Base-by-base conservation (phyloP, 2,797 vertebrate species). In the Aulostomus chinensis region DNA sequence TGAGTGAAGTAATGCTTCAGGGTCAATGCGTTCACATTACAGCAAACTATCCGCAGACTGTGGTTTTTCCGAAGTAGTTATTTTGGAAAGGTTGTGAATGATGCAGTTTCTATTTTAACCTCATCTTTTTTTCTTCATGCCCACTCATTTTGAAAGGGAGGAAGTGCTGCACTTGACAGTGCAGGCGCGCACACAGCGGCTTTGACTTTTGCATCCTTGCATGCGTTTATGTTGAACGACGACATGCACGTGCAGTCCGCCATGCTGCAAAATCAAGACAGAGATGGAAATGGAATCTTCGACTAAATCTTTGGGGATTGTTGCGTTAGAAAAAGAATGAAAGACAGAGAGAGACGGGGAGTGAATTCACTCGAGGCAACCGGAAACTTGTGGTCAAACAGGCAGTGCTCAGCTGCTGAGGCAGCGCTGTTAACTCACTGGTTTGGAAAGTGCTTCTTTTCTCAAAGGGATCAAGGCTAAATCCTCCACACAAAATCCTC, bases 141-240 rank as follows among this genome's bases (percentile, higher is more conserved):
- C 83, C 74, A 84, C 84, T 81, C 86, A 84, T 71, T 83, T 58
- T 52, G 34, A 58, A 39, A 42, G 17, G 62, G 46, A 74, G 86
- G 84, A 89, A 85, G 66, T 76, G 60, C 15, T 65, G 26, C 11
- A 13, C 43, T 42, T 71, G 52, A 61, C 25, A 64, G 37, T 32
- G 14, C 16, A 4, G 15, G 13, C 1, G 1, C n/a, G 28, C 9
- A 33, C n/a, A 45, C 4, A 1, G 28, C 12, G 14, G 20, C 13
- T 31, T n/a, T 49, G 9, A 5, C 16, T 17, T 13, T 9, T 5
- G 14, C 8, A 7, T 14, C 12, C 9, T 9, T 5, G 4, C 8
- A 24, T 55, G 20, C 3, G 26, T 40, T 14, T 48, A 7, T 22
- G 10, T n/a, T n/a, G n/a, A n/a, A n/a, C n/a, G n/a, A n/a, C n/a